A percentile compares a stretch with the other conserved stretches of the same genome.
Conservation (phyloP, 2,888 invertebrate species). For the Nezara viridula region DNA sequence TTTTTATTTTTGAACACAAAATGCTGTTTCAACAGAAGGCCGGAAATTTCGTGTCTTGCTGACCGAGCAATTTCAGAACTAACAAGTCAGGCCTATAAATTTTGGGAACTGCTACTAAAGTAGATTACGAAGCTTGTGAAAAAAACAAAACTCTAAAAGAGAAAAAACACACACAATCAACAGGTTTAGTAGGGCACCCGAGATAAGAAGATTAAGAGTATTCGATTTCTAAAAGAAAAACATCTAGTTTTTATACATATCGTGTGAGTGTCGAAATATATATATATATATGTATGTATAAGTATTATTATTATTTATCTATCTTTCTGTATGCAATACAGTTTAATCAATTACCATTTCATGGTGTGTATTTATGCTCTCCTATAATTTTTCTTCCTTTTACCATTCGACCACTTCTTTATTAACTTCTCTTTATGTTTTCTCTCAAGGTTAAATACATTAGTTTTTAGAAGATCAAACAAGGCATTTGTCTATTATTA, state of each 20-base stretch:
- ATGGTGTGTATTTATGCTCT: no score
- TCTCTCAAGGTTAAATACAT: no score
- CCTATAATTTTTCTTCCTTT: no score
- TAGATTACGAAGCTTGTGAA: background rate
- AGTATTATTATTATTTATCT: no score
- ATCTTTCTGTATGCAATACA: no score
- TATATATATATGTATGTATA: background rate
- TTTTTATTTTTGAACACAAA: background rate
- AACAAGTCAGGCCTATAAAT: constrained; percentile 25
- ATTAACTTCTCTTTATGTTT: no score
- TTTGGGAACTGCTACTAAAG: constrained; percentile 4
- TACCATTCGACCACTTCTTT: no score
- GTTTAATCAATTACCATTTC: no score
- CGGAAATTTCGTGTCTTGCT: background rate
- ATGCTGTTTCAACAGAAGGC: constrained; percentile 19
- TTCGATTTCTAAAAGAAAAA: background rate
- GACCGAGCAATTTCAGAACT: background rate
- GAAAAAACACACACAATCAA: background rate
- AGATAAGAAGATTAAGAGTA: background rate
- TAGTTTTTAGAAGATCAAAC: no score
- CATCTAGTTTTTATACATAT: background rate
- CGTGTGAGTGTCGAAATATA: background rate
- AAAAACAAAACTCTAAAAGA: background rate
- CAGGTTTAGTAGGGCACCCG: background rate
- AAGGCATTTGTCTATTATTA: no score